phyloP scores from a whole-genome alignment of 2,113 vertebrate genomes.

The Panthera leo region DNA sequence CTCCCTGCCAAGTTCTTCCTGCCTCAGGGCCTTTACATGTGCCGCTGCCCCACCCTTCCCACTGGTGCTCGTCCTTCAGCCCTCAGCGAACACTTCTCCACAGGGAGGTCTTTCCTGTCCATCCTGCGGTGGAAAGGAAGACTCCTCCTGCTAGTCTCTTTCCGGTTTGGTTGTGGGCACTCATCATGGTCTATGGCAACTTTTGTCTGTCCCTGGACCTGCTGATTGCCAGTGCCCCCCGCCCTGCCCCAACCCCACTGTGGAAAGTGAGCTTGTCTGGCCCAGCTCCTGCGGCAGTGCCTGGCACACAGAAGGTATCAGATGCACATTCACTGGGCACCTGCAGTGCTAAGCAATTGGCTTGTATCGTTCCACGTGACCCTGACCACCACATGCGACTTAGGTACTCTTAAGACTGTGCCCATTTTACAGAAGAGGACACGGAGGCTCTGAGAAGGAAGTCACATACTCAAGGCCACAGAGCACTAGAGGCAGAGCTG shows the following conservation, averaged over 20 bases:
- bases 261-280: neutral
- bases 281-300: neutral
- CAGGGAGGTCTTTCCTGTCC: neutral
- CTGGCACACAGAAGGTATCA: neutral
- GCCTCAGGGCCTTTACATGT: neutral
- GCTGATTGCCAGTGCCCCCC: neutral
- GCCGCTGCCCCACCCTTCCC: neutral
- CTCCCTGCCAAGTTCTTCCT: neutral
- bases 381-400: accelerated
- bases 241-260: too few species aligned
- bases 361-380: neutral
- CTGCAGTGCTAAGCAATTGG: neutral
- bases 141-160: too few species aligned
- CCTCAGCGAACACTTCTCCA: neutral
- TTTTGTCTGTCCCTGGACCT: neutral
- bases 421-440: neutral
- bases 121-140: neutral
- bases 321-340: neutral
- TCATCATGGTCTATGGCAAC: too few species aligned
- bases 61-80: neutral
- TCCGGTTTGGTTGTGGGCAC: neutral
- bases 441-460: neutral
- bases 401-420: neutral
- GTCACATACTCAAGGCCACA: neutral
- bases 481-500: neutral